Evolutionary conservation across 2,113 vertebrate species (phyloP).

Genomic region (Hippolais icterina): DNA sequence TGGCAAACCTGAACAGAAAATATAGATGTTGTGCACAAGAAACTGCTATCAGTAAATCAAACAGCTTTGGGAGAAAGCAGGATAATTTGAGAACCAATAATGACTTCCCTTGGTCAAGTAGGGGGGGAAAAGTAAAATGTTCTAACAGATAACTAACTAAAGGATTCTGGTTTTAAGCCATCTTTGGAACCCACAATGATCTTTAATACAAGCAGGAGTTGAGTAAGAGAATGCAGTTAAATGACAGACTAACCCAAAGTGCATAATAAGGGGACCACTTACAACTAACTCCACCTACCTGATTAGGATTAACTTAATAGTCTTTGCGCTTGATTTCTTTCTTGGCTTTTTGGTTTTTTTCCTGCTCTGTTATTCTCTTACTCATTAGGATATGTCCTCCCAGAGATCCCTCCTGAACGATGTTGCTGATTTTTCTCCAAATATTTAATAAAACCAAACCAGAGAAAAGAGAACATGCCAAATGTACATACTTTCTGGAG

Average conservation of each 20-base stretch:
- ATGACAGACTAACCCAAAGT: not conserved
- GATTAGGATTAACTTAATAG: not conserved
- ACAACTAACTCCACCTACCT: not conserved
- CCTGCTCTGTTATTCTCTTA: not conserved
- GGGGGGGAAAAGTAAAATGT: fast-evolving
- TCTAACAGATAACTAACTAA: not conserved
- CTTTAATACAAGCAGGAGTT: not conserved
- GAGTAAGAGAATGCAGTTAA: not conserved
- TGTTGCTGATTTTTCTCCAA: not conserved
- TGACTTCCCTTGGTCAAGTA: not conserved
- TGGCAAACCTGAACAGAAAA: not conserved
- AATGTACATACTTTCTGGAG: not conserved
- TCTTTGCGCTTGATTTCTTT: not conserved
- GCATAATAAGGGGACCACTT: not conserved
- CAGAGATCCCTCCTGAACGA: not conserved
- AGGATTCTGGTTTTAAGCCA: not conserved
- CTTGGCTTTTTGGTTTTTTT: not conserved
- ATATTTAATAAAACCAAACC: not conserved
- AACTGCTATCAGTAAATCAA: not conserved
- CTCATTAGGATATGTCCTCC: not conserved
- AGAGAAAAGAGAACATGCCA: not conserved
- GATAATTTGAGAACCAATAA: not conserved
- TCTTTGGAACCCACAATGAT: not conserved
- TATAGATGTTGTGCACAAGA: not conserved
- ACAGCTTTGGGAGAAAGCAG: not conserved